A percentile compares a stretch with the other conserved stretches of the same genome.
Conservation (phyloP, 2,888 invertebrate species). For the Eristalis intricaria region DNA sequence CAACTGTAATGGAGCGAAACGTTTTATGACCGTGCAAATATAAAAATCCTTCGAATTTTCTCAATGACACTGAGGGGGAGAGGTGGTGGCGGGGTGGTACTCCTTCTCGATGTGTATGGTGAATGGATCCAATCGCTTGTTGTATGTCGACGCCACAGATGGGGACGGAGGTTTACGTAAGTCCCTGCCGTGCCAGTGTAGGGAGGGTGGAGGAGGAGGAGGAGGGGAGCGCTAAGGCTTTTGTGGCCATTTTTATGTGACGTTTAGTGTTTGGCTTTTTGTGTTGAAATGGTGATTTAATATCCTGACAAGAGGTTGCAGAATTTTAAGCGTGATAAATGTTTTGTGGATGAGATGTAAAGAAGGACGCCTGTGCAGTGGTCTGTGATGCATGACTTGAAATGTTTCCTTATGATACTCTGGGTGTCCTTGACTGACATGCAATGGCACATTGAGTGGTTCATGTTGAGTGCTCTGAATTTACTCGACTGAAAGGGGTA, state of each 20-base stretch:
- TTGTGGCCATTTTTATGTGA: conserved; percentile 44
- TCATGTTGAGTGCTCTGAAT: neutral
- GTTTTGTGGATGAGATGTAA: conserved; percentile 5
- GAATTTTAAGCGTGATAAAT: conserved; percentile 11
- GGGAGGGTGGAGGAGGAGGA: neutral
- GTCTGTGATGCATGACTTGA: neutral
- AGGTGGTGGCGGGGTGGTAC: neutral
- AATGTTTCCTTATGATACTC: neutral
- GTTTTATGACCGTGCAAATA: conserved; percentile 63
- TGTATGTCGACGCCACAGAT: neutral
- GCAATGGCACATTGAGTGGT: neutral
- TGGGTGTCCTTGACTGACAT: neutral
- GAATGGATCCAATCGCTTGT: conserved; percentile 27
- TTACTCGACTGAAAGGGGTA: neutral
- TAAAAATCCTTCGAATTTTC: conserved; percentile 49
- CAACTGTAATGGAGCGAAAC: conserved; percentile 67
- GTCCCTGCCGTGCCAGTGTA: neutral
- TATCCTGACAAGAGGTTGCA: conserved; percentile 15
- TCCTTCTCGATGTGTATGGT: conserved; percentile 1
- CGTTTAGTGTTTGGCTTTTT: conserved; percentile 40
- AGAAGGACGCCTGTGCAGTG: conserved; percentile 1
- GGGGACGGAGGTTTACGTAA: neutral
- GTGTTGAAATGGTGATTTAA: conserved; percentile 44
- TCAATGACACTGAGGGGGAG: conserved; percentile 19
- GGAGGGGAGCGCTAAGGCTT: conserved; percentile 1